phyloP scores from a whole-genome alignment of 2,113 vertebrate genomes.

The Tupaia tana region DNA sequence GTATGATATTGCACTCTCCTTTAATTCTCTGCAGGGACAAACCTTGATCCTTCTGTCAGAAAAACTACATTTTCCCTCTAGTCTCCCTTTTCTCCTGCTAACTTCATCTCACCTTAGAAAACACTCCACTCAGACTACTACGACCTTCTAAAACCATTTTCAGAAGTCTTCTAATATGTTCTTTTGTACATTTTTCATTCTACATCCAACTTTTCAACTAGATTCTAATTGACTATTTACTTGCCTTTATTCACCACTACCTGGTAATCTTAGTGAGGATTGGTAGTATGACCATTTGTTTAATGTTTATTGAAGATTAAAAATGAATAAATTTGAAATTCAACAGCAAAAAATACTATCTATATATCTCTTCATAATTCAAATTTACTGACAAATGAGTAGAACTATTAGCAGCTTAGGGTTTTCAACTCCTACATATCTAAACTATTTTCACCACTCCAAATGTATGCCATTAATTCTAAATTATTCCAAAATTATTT shows the following conservation, averaged over 20 bases:
- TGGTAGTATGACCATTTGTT: background rate
- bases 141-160: background rate
- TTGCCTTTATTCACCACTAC: background rate
- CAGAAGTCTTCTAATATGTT: background rate
- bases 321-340: background rate
- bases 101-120: constrained; percentile 22
- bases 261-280: background rate
- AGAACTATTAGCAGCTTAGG: background rate
- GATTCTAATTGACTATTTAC: background rate
- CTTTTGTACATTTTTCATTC: background rate
- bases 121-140: background rate
- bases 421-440: background rate
- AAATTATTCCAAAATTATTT: background rate
- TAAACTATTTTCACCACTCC: background rate
- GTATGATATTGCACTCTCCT: background rate
- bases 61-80: background rate
- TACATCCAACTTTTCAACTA: background rate
- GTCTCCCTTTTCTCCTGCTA: background rate
- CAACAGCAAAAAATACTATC: background rate
- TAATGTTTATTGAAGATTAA: background rate
- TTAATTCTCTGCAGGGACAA: constrained; percentile 31
- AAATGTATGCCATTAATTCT: background rate
- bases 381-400: background rate
- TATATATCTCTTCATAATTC: background rate
- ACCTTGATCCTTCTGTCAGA: background rate